Conservation (phyloP, 2,888 invertebrate genomes). For the Acanthopleura granulata region DNA sequence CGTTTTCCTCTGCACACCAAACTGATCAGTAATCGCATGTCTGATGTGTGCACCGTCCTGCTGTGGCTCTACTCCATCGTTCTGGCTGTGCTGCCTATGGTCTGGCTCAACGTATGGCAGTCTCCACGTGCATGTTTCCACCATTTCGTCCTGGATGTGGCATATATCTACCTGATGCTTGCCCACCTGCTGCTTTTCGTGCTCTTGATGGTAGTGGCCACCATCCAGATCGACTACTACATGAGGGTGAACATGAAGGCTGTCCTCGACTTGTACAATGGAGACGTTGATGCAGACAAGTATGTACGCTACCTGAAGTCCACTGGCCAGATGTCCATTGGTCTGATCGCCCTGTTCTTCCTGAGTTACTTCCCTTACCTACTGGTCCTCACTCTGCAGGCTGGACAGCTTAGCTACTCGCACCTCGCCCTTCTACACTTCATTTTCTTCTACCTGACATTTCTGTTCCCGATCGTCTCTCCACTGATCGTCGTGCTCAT, state of each 20-base stretch:
- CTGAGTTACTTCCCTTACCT: background rate
- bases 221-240: background rate
- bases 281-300: conserved; percentile 14
- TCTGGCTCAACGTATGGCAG: conserved; percentile 14
- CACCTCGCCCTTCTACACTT: background rate
- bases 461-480: conserved; percentile 4
- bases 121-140: background rate
- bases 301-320: background rate
- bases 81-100: conserved; percentile 3
- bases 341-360: background rate
- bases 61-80: conserved; percentile 13
- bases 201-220: background rate
- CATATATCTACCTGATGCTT: background rate
- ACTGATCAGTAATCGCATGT: conserved; percentile 5
- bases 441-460: conserved; percentile 11
- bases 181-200: conserved; percentile 4
- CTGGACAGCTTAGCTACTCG: background rate
- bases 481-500: background rate
- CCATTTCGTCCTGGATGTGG: background rate
- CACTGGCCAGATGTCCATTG: background rate
- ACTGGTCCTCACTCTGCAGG: background rate
- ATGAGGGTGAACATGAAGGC: background rate
- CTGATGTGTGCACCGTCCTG: background rate
- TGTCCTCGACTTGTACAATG: conserved; percentile 1
- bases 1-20: conserved; percentile 1